A percentile compares a stretch with the other conserved stretches of the same genome.
These are phyloP conservation scores for Criorhina ranunculi DNA, from an alignment of 2,888 invertebrate species.

Conservation along the genomic window DNA sequence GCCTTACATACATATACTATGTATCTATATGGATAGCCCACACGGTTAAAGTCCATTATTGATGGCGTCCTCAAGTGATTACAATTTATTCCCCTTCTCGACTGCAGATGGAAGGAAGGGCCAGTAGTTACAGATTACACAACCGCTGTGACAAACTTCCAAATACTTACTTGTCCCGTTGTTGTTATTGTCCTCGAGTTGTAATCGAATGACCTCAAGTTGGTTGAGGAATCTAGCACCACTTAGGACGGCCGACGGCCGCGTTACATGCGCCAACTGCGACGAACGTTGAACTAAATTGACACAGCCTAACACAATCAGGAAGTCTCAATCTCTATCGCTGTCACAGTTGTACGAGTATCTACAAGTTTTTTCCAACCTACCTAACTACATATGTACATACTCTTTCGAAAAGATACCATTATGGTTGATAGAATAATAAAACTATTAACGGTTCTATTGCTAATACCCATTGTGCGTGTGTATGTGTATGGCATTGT, in stretches of 20 bases:
- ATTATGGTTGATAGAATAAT: constrained; percentile 61
- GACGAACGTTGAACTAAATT: constrained; percentile 62
- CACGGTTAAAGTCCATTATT: constrained; percentile 72
- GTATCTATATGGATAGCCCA: constrained; percentile 14
- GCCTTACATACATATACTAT: not conserved
- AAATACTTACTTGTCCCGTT: constrained; percentile 14
- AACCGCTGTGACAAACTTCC: constrained; percentile 61
- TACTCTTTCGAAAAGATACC: constrained; percentile 1
- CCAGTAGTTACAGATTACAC: constrained; percentile 34
- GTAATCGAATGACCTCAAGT: constrained; percentile 73
- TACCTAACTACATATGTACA: not conserved
- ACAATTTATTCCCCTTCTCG: constrained; percentile 63
- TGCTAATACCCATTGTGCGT: constrained; percentile 52
- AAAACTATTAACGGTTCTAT: constrained; percentile 64
- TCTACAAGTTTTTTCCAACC: constrained; percentile 8
- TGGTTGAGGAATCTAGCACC: constrained; percentile 48
- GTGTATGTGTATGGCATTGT: constrained; percentile 11
- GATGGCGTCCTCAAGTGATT: constrained; percentile 76
- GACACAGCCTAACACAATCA: constrained; percentile 71
- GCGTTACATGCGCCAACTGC: constrained; percentile 27
- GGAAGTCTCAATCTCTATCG: constrained; percentile 73
- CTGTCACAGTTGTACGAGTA: constrained; percentile 17
- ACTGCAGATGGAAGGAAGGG: constrained; percentile 4
- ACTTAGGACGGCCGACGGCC: constrained; percentile 22
- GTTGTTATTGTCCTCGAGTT: constrained; percentile 22